These are phyloP conservation scores for Dione vanillae DNA, from an alignment of 2,888 invertebrate genomes.

Conservation along the genomic window DNA sequence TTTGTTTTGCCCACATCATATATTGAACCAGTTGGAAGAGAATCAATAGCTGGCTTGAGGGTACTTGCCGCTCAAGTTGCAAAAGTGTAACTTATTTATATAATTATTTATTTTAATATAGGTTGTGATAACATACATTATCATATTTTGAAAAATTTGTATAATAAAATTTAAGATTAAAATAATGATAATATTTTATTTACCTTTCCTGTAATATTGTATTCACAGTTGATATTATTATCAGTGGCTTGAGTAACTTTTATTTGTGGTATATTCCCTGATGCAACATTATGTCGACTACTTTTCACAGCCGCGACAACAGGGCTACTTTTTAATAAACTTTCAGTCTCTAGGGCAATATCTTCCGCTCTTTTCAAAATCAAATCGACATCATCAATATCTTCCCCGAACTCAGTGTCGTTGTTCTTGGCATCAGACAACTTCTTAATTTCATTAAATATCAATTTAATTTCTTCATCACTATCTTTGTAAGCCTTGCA, in stretches of 20 bases:
- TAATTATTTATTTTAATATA: conserved; percentile 47
- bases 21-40: conserved; percentile 90
- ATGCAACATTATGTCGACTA: conserved; percentile 48
- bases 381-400: conserved; percentile 73
- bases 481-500: conserved; percentile 75
- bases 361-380: conserved; percentile 77
- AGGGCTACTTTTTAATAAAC: conserved; percentile 69
- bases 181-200: conserved; percentile 33
- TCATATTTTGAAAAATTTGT: conserved; percentile 37
- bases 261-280: conserved; percentile 66
- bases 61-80: conserved; percentile 77
- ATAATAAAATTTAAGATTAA: conserved; percentile 23
- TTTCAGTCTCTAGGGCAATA: conserved; percentile 71
- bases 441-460: conserved; percentile 88
- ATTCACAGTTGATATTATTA: conserved; percentile 49
- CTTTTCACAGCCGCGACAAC: conserved; percentile 51
- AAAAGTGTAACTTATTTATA: conserved; percentile 43
- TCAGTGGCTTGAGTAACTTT: conserved; percentile 70
- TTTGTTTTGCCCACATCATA: conserved; percentile 92
- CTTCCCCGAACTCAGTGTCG: conserved; percentile 62
- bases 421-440: conserved; percentile 66
- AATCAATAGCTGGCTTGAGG: conserved; percentile 89
- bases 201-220: conserved; percentile 60
- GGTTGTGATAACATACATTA: conserved; percentile 45
- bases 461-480: conserved; percentile 87